Evolutionary conservation across 2,113 vertebrate species (phyloP).

Genomic region (Leptodactylus fuscus): DNA sequence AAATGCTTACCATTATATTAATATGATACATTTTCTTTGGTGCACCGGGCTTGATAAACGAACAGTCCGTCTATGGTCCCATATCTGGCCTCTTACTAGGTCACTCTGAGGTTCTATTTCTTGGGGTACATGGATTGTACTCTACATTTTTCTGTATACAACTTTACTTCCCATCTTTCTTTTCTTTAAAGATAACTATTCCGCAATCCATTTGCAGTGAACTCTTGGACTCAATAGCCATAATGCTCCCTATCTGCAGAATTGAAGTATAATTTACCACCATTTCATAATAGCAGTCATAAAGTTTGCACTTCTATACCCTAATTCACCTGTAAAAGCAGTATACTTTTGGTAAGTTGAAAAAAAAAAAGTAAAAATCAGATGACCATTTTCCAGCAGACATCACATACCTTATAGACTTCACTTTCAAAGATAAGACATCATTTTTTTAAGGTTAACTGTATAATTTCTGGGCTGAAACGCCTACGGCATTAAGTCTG

Average conservation of each 20-base stretch:
- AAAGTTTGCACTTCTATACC: not conserved
- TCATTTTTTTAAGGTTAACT: not conserved
- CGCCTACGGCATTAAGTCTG: not conserved
- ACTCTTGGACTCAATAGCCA: not conserved
- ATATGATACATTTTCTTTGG: not conserved
- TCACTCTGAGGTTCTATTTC: not conserved
- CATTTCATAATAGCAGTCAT: not conserved
- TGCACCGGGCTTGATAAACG: not conserved
- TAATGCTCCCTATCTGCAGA: not conserved
- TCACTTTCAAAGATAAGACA: too few species aligned
- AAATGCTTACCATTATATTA: not conserved
- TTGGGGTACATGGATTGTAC: not conserved
- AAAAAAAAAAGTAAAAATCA: not conserved
- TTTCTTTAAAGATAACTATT: not conserved
- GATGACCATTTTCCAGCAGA: not conserved
- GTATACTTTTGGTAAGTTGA: not conserved
- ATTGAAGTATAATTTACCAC: conserved; percentile 10
- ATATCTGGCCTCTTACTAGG: not conserved
- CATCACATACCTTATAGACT: too few species aligned
- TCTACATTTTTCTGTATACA: not conserved
- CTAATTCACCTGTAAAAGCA: not conserved
- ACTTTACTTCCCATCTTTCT: not conserved
- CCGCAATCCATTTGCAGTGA: conserved; percentile 8
- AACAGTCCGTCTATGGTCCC: not conserved
- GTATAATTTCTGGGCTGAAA: not conserved